Base-by-base conservation (phyloP, 1,140 invertebrate genomes). In the Psilanteris sp. region DNA sequence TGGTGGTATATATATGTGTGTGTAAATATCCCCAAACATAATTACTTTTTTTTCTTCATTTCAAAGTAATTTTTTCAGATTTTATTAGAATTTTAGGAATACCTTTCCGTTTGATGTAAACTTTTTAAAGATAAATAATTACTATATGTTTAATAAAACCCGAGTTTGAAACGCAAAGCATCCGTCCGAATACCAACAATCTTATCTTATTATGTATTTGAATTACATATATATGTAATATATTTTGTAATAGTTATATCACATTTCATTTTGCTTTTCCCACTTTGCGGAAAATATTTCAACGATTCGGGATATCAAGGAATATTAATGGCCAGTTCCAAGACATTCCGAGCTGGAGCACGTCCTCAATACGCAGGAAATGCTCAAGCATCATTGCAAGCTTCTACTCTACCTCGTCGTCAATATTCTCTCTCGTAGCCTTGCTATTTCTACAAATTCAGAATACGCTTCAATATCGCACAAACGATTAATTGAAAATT, bases 291-390 rank as follows among this genome's bases (percentile, higher is more conserved):
- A 67, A 77, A 71, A 76, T 77, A 77, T 77, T 77, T 77, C 74
- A 72, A 68, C 61, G 61, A 77, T 72, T 67, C 59, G 20, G 22
- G 32, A 55, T 71, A 71, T 77, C 66, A 62, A 67, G 71, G 70
- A 78, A 75, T 78, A 78, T 78, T 78, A 78, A 78, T 78, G 71
- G 71, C 76, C 66, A 78, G 71, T 74, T 78, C 54, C 52, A 61
- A 66, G 66, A 70, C 66, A 77, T 77, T 68, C 55, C 66, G 44
- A 61, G 44, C 59, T 73, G 11, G 61, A 74, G 74, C 61, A 71
- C 54, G 61, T 68, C 32, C 46, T 70, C 67, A 68, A 64, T 70
- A 61, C 50, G 48, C 59, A 46, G 44, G 71, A 67, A 78, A 67
- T 77, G 61, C 54, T 67, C 55, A 24, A 76, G 48, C 70, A 70